Evolutionary conservation across 2,113 vertebrate genomes (phyloP).

Genomic region (Mungos mungo): DNA sequence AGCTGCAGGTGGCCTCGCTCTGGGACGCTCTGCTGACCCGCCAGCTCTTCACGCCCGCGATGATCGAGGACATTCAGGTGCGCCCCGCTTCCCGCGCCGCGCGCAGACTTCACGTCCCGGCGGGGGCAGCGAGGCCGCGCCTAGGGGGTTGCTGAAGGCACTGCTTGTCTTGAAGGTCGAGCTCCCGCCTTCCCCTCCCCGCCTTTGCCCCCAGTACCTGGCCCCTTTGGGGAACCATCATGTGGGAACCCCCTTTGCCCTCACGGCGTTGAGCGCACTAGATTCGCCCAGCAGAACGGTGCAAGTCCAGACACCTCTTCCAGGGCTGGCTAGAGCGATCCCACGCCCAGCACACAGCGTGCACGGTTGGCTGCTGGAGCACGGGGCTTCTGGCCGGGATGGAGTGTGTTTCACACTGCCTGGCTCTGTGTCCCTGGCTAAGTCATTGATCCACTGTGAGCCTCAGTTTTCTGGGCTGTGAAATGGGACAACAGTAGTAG

Average conservation of each 20-base stretch:
- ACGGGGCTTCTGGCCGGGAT: not conserved
- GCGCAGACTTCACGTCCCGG: not conserved
- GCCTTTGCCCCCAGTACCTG: not conserved
- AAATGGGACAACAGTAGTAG: not conserved
- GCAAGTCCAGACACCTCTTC: not conserved
- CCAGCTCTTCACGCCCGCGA: slow-evolving; percentile 90
- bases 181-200: not conserved
- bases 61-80: slow-evolving; percentile 95
- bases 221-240: not conserved
- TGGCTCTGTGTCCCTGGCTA: not conserved
- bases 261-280: not conserved
- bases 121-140: not conserved
- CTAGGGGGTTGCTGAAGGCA: not conserved
- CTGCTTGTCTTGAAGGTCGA: not conserved
- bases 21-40: slow-evolving; percentile 87
- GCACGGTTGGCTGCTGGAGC: not conserved
- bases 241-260: not conserved
- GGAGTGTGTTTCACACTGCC: not conserved
- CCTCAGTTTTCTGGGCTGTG: slow-evolving; percentile 12
- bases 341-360: not conserved
- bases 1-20: slow-evolving; percentile 84
- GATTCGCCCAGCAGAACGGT: not conserved
- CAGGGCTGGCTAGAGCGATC: not conserved
- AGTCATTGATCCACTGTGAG: not conserved
- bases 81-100: not conserved